These are phyloP conservation scores for Strigamia crassipes DNA, from an alignment of 2,888 invertebrate species.

Conservation along the genomic window DNA sequence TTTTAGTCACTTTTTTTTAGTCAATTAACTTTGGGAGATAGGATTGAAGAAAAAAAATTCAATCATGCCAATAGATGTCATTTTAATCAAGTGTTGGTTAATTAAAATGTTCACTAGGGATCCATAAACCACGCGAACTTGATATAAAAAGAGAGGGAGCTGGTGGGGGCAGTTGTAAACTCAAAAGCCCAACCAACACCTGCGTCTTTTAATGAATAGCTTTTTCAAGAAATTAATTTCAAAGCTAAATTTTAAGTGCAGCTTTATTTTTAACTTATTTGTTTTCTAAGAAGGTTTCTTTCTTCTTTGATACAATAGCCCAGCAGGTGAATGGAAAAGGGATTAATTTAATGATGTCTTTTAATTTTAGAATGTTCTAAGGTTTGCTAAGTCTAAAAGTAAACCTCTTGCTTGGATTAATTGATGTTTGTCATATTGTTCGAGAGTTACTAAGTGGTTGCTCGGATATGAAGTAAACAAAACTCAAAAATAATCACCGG, in stretches of 20 bases:
- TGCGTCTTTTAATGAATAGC: slow-evolving; percentile 21
- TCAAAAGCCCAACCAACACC: slow-evolving; percentile 11
- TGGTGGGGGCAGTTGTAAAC: slow-evolving; percentile 6
- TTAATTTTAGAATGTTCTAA: not conserved
- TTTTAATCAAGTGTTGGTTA: slow-evolving; percentile 21
- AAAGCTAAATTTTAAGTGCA: slow-evolving; percentile 8
- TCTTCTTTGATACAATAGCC: not conserved
- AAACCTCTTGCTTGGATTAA: not conserved
- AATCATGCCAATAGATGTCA: slow-evolving; percentile 4
- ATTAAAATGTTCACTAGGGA: slow-evolving; percentile 16
- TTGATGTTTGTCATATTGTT: not conserved
- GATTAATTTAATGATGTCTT: slow-evolving; percentile 8
- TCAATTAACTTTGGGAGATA: not conserved
- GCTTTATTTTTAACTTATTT: slow-evolving; percentile 16
- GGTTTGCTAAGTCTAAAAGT: not conserved
- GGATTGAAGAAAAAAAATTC: not conserved
- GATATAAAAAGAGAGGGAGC: not conserved
- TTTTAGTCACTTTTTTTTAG: slow-evolving; percentile 12
- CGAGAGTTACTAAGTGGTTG: no score
- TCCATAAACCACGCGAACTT: slow-evolving; percentile 2
- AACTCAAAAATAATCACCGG: no score
- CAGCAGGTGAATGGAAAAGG: not conserved
- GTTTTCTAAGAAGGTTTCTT: not conserved
- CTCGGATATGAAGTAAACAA: no score
- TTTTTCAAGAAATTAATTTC: not conserved